These are phyloP conservation scores for Entomobrya multifasciata DNA, from an alignment of 2,888 invertebrate genomes.

Conservation along the genomic window DNA sequence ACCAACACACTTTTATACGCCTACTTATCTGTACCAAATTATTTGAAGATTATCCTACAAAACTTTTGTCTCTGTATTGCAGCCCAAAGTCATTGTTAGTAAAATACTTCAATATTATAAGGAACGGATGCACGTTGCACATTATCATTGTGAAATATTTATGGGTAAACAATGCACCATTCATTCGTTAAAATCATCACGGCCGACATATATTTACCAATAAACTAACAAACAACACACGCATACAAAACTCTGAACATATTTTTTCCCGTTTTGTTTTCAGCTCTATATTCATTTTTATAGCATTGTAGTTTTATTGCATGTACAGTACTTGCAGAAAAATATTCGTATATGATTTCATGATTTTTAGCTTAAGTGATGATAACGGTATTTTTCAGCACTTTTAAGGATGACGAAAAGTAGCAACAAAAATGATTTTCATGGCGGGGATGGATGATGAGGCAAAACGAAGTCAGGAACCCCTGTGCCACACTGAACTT, in stretches of 20 bases:
- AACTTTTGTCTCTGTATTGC: too few relatives aligned
- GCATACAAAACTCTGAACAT: too few relatives aligned
- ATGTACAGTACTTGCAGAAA: too few relatives aligned
- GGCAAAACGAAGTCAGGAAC: slow-evolving; percentile 33
- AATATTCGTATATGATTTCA: too few relatives aligned
- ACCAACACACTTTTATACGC: neutral
- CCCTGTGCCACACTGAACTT: slow-evolving; percentile 64
- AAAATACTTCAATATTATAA: neutral
- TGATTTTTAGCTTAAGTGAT: too few relatives aligned
- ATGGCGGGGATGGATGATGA: slow-evolving; percentile 42
- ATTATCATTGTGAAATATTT: neutral
- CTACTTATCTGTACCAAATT: neutral
- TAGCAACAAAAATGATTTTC: neutral
- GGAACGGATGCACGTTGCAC: neutral
- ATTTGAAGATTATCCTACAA: too few relatives aligned
- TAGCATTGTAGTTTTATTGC: too few relatives aligned
- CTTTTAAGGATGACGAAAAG: slow-evolving; percentile 29
- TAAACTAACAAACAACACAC: too few relatives aligned
- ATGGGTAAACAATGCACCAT: slow-evolving; percentile 50
- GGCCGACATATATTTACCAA: too few relatives aligned
- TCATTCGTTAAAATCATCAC: slow-evolving; percentile 47
- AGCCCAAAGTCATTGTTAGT: neutral
- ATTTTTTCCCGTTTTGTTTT: too few relatives aligned
- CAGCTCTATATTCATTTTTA: too few relatives aligned
- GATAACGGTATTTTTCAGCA: slow-evolving; percentile 57